Evolutionary conservation across 1,140 invertebrate genomes (phyloP), one percentile per base, ranked within the genome.

Genomic region (Nomia melanderi): DNA sequence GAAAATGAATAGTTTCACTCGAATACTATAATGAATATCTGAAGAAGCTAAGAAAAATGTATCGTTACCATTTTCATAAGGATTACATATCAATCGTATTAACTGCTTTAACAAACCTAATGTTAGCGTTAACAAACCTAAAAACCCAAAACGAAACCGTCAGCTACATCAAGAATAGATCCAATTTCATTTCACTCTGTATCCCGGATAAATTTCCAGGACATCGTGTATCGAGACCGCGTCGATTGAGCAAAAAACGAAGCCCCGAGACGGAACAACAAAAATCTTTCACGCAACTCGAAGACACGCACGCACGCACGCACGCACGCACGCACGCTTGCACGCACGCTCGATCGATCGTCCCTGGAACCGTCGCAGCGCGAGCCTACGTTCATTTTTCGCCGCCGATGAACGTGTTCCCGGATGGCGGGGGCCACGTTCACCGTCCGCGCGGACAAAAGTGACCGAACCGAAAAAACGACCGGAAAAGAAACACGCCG

Each of bases 251-350:
- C 39, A 47, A 71, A 54, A 59, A 60, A 71, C 39, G 11, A 36
- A 8, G 20, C 1, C 27, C 8, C n/a, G n/a, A n/a, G 20, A 17
- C 6, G 57, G 60, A 53, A 63, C 39, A 62, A 63, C 29, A 59
- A 73, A 63, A 73, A 63, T 73, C 59, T 44, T 73, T 64, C 70
- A 72, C 70, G 57, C 69, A 59, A 71, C 70, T 39, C 23, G 70
- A 73, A 54, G 44, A 64, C 70, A 63, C 59, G 70, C 60, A n/a
- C n/a, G n/a, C n/a, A n/a, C n/a, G n/a, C n/a, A n/a, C n/a, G n/a
- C n/a, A n/a, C n/a, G n/a, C n/a, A n/a, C n/a, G n/a, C n/a, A n/a
- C n/a, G n/a, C n/a, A n/a, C n/a, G n/a, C n/a, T n/a, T n/a, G n/a
- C 70, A 63, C 59, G 70, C 60, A 73, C 60, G 71, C 7, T 6